These are phyloP conservation scores for Valencia hispanica DNA, from an alignment of 2,797 vertebrate species.

Conservation along the genomic window DNA sequence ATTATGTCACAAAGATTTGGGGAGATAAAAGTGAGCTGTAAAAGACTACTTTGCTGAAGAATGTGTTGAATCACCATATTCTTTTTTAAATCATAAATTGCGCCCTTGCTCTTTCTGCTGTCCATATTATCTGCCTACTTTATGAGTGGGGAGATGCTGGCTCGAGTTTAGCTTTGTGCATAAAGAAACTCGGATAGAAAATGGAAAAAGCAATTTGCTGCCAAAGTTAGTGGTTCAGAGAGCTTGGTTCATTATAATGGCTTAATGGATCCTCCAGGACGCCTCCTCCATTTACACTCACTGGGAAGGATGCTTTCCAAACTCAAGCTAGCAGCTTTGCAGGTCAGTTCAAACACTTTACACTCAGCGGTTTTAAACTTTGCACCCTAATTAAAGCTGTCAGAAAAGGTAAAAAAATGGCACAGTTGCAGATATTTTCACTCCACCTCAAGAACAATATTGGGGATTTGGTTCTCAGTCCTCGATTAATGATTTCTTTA, in stretches of 20 bases:
- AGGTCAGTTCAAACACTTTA: conserved; percentile 48
- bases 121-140: conserved; percentile 69
- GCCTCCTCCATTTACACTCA: conserved; percentile 75
- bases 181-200: conserved; percentile 69
- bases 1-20: not conserved
- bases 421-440: conserved; percentile 34
- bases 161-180: conserved; percentile 60
- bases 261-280: conserved; percentile 84
- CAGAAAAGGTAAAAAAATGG: conserved; percentile 44
- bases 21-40: not conserved
- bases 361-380: conserved; percentile 49
- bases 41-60: not conserved
- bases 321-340: conserved; percentile 51
- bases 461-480: conserved; percentile 32
- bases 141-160: conserved; percentile 62
- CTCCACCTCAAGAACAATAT: conserved; percentile 45
- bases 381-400: conserved; percentile 32
- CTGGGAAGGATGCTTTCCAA: conserved; percentile 66
- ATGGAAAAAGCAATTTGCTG: conserved; percentile 80
- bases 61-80: conserved; percentile 1
- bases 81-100: conserved; percentile 26
- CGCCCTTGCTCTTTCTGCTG: conserved; percentile 45
- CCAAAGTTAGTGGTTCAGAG: conserved; percentile 79
- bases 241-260: conserved; percentile 78
- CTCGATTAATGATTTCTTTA: conserved; percentile 40